Base-by-base conservation (phyloP, 2,797 vertebrate species). In the Tenualosa thibaudeaui region DNA sequence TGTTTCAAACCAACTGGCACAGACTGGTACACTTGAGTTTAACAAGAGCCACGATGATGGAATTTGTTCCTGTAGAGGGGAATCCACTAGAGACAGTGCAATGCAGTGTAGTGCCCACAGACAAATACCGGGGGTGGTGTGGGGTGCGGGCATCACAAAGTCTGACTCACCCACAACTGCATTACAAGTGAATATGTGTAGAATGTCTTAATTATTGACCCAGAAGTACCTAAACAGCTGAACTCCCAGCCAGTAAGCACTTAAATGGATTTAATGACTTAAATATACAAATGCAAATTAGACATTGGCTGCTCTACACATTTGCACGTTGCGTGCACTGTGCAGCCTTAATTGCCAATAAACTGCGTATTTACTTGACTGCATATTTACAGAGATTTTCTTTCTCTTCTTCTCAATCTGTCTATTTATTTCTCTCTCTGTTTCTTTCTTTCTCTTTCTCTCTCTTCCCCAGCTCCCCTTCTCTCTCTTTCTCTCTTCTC, bases 11-110 rank as follows among this genome's bases (percentile, higher is more conserved):
- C 60, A 71, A 50, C 62, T 75, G 71, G 71, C 49, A 71, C 10
- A 26, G 65, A 26, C 10, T 71, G 71, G 13, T 65, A 71, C 83
- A 84, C n/a, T 43, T 4, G 15, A 75, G 83, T 50, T 84, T 17
- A 84, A 31, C 75, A 49, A 43, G 46, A 78, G 68, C 75, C 51
- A 46, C 78, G 68, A 56, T 84, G 68, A 56, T 84, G 26, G 83
- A 84, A 84, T 84, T 56, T 31, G 78, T 78, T 56, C 31, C 51
- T 75, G 49, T 22, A 15, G 71, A 78, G 71, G 71, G 71, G 15
- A 78, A 78, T 78, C 40, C 71, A 37, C 71, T 37, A 15, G 71
- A 78, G 71, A 78, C 40, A 31, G 31, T 31, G 31, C 31, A 0
- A 1, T 31, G 31, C 31, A 31, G 31, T 2, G 40, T 40, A 22